Conservation (phyloP, 2,888 invertebrate species). For the Lymantria monacha region DNA sequence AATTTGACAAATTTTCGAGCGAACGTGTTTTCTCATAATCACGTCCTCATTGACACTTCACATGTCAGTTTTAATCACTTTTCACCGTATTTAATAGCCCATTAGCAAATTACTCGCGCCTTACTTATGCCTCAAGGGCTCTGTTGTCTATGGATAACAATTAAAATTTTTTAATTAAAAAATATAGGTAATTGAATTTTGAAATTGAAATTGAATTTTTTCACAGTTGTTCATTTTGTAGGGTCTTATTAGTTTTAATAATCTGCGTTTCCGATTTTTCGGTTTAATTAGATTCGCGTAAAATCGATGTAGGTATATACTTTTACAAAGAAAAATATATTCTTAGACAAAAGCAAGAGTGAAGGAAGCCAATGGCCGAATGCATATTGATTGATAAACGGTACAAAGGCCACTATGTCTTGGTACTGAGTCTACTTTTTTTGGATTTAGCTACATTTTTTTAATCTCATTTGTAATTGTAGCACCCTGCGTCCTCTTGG, state of each 20-base stretch:
- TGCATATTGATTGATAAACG: too few relatives aligned
- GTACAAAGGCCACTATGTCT: too few relatives aligned
- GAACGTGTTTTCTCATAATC: constrained; percentile 41
- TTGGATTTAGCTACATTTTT: too few relatives aligned
- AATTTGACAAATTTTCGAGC: constrained; percentile 30
- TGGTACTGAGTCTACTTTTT: too few relatives aligned
- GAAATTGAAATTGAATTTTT: constrained; percentile 9
- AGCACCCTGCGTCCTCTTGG: too few relatives aligned
- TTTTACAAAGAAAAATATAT: too few relatives aligned
- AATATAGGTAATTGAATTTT: constrained; percentile 21
- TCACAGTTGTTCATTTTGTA: background rate
- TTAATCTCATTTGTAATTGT: too few relatives aligned
- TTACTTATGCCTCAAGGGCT: constrained; percentile 27
- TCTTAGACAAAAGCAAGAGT: too few relatives aligned
- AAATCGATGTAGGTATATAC: too few relatives aligned
- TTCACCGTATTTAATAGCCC: constrained; percentile 49
- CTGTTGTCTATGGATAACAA: constrained; percentile 38
- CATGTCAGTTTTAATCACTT: constrained; percentile 43
- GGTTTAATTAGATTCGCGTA: too few relatives aligned
- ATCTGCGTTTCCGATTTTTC: too few relatives aligned
- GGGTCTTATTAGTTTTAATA: background rate
- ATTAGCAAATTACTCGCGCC: constrained; percentile 45
- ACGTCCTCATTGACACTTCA: constrained; percentile 41
- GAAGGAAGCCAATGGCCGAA: too few relatives aligned
- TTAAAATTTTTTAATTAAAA: constrained; percentile 45